Base-by-base conservation (phyloP, 2,797 vertebrate genomes). In the Acrossocheilus fasciatus region DNA sequence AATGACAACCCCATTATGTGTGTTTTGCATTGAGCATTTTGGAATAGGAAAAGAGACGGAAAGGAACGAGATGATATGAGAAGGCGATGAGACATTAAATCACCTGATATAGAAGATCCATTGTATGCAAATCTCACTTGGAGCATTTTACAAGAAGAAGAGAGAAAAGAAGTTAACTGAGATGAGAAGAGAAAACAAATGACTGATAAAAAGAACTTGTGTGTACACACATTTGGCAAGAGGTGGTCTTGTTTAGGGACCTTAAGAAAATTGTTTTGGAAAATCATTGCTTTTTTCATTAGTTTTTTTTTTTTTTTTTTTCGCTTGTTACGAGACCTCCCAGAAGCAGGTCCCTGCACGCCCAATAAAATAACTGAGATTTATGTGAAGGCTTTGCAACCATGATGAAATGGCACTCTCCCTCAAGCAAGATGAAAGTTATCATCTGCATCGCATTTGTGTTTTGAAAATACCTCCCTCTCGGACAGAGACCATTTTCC, bases 261-360 rank as follows among this genome's bases (percentile, higher is more conserved):
- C 81, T 72, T 66, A 64, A 81, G 83, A 84, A 90, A 88, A 88
- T 80, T 66, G 85, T 87, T 89, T 89, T 89, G 54, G 76, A 92
- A 92, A 87, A 90, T 90, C 91, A 80, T 79, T 81, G 59, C 87
- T 87, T 81, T 89, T 89, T 88, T 87, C 83, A 81, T 83, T 90
- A 88, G 86, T 88, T 72, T 81, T 39, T 41, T 6, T 39, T 39
- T 6, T n/a, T n/a, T n/a, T 41, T 41, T 43, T 30, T 43, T 4
- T 1, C n/a, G 45, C 86, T 87, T 84, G 77, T 87, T 89, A 73
- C 41, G 52, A 85, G 87, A 76, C 78, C 75, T 86, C 62, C 70
- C 79, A 34, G 81, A 89, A 72, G 79, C 36, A 72, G 43, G 79
- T 90, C 87, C 70, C 69, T 17, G 26, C 86, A 59, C 43, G 23